A percentile compares a stretch with the other conserved stretches of the same genome.
These are phyloP conservation scores for Drosophila anomalipes DNA, from an alignment of 2,888 invertebrate species.

Conservation along the genomic window DNA sequence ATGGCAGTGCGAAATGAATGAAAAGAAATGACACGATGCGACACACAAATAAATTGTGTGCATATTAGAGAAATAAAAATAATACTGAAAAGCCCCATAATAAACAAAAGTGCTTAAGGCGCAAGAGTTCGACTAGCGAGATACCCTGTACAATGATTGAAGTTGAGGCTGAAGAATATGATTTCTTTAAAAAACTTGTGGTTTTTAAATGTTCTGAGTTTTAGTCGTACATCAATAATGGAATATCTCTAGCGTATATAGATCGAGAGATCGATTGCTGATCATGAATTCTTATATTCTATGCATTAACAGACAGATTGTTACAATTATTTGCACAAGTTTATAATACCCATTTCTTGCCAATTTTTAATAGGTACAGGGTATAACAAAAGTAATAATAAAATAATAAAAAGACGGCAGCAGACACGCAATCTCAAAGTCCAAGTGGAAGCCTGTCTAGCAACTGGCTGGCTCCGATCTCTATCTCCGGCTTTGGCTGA, in stretches of 20 bases:
- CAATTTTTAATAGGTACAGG: neutral
- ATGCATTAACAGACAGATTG: neutral
- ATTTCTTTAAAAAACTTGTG: neutral
- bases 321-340: neutral
- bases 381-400: neutral
- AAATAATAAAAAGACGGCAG: conserved; percentile 9
- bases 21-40: conserved; percentile 1
- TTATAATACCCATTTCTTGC: neutral
- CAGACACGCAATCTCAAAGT: conserved; percentile 62
- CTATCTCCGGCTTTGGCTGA: conserved; percentile 10
- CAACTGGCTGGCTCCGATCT: conserved; percentile 29
- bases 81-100: neutral
- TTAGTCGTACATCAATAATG: neutral
- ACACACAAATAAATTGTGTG: conserved; percentile 49
- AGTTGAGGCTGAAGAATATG: neutral
- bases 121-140: neutral
- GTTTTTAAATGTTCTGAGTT: neutral
- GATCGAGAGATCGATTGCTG: neutral
- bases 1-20: conserved; percentile 8
- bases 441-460: conserved; percentile 50
- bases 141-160: neutral
- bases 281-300: neutral
- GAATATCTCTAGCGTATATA: neutral
- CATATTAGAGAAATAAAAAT: conserved; percentile 61
- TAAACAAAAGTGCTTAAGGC: neutral